Evolutionary conservation across 2,888 invertebrate species (phyloP).

Genomic region (Bellardia pandia): DNA sequence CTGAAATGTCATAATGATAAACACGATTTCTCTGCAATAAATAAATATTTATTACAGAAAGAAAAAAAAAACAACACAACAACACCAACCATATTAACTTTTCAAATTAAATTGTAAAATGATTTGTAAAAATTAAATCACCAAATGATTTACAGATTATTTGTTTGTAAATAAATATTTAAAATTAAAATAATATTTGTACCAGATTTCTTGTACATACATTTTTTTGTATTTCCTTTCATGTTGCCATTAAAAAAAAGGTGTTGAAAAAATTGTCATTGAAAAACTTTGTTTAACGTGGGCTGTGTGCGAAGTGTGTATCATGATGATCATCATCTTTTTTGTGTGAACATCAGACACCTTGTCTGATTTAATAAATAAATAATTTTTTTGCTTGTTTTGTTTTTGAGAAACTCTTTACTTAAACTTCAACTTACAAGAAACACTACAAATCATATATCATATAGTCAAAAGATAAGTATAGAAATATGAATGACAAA

Average conservation of each 20-base stretch:
- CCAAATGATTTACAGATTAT: constrained; percentile 53
- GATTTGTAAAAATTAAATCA: constrained; percentile 66
- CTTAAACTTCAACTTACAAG: constrained; percentile 24
- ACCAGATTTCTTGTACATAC: constrained; percentile 12
- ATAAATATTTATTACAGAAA: constrained; percentile 10
- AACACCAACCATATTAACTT: constrained; percentile 1
- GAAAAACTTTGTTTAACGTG: constrained; percentile 44
- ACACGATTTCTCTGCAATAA: constrained; percentile 68
- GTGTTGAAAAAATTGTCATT: constrained; percentile 61
- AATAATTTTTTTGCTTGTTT: constrained; percentile 57
- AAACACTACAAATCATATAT: constrained; percentile 52
- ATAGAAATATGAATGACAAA: background rate
- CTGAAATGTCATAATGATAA: constrained; percentile 70
- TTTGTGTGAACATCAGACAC: constrained; percentile 42
- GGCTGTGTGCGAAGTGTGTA: constrained; percentile 33
- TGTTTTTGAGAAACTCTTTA: constrained; percentile 42
- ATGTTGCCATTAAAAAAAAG: constrained; percentile 27
- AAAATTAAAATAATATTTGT: constrained; percentile 34
- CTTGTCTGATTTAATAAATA: constrained; percentile 61
- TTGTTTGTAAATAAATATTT: constrained; percentile 23
- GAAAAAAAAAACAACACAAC: background rate
- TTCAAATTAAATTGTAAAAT: constrained; percentile 45
- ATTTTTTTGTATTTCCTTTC: background rate
- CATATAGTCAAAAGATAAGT: background rate
- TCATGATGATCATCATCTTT: constrained; percentile 46